Evolutionary conservation across 2,113 vertebrate genomes (phyloP).

Genomic region (Mixornis gularis): DNA sequence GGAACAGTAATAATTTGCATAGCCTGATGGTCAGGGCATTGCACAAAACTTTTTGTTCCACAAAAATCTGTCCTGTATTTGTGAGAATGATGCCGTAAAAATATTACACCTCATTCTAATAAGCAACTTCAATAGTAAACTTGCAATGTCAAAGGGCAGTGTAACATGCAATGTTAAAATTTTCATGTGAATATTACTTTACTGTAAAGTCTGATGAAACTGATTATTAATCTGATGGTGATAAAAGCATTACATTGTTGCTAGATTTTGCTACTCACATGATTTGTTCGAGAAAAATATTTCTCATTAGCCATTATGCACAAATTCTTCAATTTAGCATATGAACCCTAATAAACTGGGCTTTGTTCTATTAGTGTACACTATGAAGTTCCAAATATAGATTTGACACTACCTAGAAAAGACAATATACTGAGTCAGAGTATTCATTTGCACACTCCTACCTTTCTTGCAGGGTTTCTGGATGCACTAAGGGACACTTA

Average conservation of each 20-base stretch:
- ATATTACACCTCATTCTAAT: neutral
- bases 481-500: neutral
- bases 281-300: neutral
- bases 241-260: neutral
- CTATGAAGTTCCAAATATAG: neutral
- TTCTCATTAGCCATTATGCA: neutral
- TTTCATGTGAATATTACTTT: neutral
- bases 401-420: neutral
- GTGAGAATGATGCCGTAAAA: neutral
- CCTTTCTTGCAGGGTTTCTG: neutral
- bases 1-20: neutral
- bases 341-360: neutral
- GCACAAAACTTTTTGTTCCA: neutral
- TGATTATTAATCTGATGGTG: neutral
- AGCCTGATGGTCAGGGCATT: neutral
- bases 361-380: neutral
- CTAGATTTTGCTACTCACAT: neutral
- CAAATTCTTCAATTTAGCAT: neutral
- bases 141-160: neutral
- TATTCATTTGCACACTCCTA: neutral
- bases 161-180: neutral
- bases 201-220: neutral
- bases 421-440: neutral
- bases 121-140: neutral
- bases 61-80: neutral